Conservation (phyloP, 1,140 invertebrate genomes). For the Tetramorium parvispinum region DNA sequence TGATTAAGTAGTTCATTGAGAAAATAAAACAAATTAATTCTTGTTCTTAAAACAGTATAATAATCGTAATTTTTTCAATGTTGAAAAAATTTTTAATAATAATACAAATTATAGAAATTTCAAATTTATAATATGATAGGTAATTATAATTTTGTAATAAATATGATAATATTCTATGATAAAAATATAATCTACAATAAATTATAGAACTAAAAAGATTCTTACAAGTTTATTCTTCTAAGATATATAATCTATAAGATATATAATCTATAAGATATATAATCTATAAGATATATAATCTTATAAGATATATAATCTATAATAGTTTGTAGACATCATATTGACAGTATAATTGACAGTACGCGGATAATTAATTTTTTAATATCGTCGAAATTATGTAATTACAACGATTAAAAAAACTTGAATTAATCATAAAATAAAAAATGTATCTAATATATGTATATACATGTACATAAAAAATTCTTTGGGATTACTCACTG, state of each 20-base stretch:
- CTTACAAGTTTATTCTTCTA: background rate
- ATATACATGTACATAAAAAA: background rate
- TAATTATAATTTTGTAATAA: conserved; percentile 4
- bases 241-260: no score
- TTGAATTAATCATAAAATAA: background rate
- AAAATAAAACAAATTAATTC: background rate
- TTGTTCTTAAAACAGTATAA: background rate
- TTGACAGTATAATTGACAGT: background rate
- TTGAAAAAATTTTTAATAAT: background rate
- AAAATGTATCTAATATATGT: background rate
- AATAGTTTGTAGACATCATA: background rate
- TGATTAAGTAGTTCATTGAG: background rate
- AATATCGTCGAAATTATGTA: background rate
- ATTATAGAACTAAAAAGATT: background rate
- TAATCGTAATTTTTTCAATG: background rate
- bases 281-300: no score
- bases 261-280: no score
- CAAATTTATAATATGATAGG: background rate
- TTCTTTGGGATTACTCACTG: background rate
- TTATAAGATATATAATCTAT: no score
- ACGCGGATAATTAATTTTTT: background rate
- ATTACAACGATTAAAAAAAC: background rate
- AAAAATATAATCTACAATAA: background rate
- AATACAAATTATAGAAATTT: background rate
- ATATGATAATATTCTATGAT: background rate